Evolutionary conservation across 2,113 vertebrate genomes (phyloP), one percentile per base, ranked within the genome.

Genomic region (Donacobius atricapilla): DNA sequence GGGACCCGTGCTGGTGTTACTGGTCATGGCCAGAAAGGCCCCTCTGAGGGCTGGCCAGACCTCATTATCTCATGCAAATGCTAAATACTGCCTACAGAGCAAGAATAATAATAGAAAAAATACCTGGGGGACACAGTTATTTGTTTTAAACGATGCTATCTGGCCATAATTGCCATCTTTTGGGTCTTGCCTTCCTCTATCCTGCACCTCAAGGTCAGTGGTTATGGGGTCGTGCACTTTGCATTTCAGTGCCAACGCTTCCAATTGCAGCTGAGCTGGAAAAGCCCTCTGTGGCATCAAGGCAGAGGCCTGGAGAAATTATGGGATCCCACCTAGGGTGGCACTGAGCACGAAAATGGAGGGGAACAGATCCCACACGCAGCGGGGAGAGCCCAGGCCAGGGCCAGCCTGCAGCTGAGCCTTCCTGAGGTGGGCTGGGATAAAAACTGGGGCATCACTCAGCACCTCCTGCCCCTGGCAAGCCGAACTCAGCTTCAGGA

Each of bases 111-210:
- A 13, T 16, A 15, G 68, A 69, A 42, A 42, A 76, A 70, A 27
- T 2, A 48, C 33, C 53, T 12, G 9, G 4, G 8, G 18, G 50
- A 2, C 3, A 2, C 3, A 57, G 30, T 33, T 71, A 31, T 5
- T 10, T 15, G 22, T 37, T 93, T 75, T 27, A 57, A 88, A 60
- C 21, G 1, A 25, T 27, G 33, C 18, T 20, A 39, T 7, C 3
- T 15, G 47, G 16, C 23, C 2, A 2, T 16, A 37, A 53, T 25
- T 50, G 20, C 27, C 20, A 1, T 2, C 2, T n/a, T 90, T 54
- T 13, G 33, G 47, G 53, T 28, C 17, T 21, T 76, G 39, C 22
- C 30, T 80, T 27, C n/a, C 66, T 42, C 85, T 77, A 0, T 4
- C 7, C 77, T 77, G 48, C 10, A 51, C 11, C 57, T 68, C 0